Percentiles rank a stretch among this genome's conserved stretches.
Evolutionary conservation across 2,797 vertebrate genomes (phyloP).

Genomic region (Choloepus didactylus): DNA sequence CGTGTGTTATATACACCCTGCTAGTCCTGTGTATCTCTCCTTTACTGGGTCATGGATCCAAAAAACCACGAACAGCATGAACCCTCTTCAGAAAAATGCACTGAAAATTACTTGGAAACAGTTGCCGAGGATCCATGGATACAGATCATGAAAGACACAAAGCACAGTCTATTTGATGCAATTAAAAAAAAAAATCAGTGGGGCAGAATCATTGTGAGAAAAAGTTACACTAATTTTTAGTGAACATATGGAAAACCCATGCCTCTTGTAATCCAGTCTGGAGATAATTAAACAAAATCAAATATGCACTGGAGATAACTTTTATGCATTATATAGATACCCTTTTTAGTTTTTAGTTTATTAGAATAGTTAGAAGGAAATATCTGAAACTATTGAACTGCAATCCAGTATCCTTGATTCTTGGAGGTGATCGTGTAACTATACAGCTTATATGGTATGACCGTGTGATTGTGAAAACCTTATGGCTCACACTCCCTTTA

Average conservation of each 20-base stretch:
- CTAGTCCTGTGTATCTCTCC: not conserved
- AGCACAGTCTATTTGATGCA: not conserved
- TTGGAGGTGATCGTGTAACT: too few relatives aligned
- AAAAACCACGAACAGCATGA: not conserved
- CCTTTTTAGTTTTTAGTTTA: too few relatives aligned
- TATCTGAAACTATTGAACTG: too few relatives aligned
- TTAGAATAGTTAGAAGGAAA: too few relatives aligned
- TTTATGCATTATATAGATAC: too few relatives aligned
- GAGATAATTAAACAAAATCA: too few relatives aligned
- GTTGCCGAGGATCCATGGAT: not conserved
- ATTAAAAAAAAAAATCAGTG: not conserved
- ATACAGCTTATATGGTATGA: too few relatives aligned
- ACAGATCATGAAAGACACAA: not conserved
- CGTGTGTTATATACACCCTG: not conserved
- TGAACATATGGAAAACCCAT: not conserved
- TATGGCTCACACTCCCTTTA: too few relatives aligned
- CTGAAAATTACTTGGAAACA: not conserved
- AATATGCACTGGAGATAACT: too few relatives aligned
- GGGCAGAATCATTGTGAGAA: not conserved
- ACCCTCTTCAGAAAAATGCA: conserved; percentile 19
- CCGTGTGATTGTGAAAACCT: too few relatives aligned
- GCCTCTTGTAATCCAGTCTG: not conserved
- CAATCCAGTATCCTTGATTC: too few relatives aligned
- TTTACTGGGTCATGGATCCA: not conserved
- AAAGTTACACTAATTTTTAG: not conserved